Conservation (phyloP, 1,140 invertebrate species). For the Drosophila hydei region DNA sequence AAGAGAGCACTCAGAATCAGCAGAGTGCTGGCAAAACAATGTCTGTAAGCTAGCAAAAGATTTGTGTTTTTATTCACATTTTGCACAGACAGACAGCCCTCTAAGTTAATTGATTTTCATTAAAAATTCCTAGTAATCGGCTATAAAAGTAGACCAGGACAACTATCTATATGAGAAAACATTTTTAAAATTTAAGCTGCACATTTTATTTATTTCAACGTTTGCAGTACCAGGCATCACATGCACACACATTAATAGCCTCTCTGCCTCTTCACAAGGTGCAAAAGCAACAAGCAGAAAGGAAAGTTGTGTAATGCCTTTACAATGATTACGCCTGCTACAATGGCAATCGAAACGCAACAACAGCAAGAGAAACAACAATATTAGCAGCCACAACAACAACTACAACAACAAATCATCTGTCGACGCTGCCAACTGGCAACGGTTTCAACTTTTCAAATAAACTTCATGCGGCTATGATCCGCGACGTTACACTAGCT, state of each 20-base stretch:
- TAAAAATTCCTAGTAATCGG: too few species aligned
- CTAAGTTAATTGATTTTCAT: too few species aligned
- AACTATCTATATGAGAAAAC: too few species aligned
- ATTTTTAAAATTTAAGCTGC: not conserved
- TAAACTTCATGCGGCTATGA: slow-evolving; percentile 62
- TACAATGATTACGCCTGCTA: slow-evolving; percentile 63
- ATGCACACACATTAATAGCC: not conserved
- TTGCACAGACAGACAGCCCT: too few species aligned
- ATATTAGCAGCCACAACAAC: slow-evolving; percentile 6
- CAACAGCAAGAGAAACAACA: slow-evolving; percentile 8
- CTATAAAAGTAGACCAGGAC: too few species aligned
- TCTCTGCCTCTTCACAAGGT: slow-evolving; percentile 36
- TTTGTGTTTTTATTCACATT: too few species aligned
- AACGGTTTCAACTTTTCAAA: slow-evolving; percentile 68
- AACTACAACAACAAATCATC: slow-evolving; percentile 19
- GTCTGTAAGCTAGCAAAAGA: too few species aligned
- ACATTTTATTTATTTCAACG: not conserved
- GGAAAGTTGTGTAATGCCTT: slow-evolving; percentile 75
- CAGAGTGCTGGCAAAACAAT: not conserved
- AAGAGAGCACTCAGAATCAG: slow-evolving; percentile 38
- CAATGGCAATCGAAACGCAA: slow-evolving; percentile 17
- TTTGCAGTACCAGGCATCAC: not conserved
- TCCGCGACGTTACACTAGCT: slow-evolving; percentile 37
- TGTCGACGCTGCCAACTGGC: slow-evolving; percentile 35
- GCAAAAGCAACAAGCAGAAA: slow-evolving; percentile 61